Evolutionary conservation across 2,797 vertebrate species (phyloP).

Genomic region (Argyrosomus regius): DNA sequence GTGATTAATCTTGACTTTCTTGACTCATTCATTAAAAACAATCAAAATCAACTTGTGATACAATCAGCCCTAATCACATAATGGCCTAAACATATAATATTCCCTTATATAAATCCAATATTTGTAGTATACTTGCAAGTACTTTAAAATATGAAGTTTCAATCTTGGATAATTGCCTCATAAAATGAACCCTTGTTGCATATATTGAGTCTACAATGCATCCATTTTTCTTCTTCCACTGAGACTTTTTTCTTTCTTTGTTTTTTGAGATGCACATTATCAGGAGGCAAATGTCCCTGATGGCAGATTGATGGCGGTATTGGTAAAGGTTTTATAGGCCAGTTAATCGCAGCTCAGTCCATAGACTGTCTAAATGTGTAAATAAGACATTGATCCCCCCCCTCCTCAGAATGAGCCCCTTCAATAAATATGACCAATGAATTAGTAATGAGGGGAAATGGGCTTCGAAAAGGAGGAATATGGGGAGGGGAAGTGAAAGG

Average conservation of each 20-base stretch:
- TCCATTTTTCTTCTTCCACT: slow-evolving; percentile 16
- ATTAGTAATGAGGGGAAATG: slow-evolving; percentile 84
- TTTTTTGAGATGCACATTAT: slow-evolving; percentile 59
- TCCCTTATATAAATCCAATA: neutral
- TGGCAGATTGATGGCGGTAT: slow-evolving; percentile 71
- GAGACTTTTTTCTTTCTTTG: slow-evolving; percentile 31
- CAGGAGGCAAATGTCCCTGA: slow-evolving; percentile 57
- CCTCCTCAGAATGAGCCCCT: slow-evolving; percentile 56
- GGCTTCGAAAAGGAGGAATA: slow-evolving; percentile 65
- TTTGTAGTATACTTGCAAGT: neutral
- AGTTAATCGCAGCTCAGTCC: slow-evolving; percentile 75
- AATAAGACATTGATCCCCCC: slow-evolving; percentile 84
- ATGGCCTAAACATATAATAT: neutral
- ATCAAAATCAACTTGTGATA: neutral
- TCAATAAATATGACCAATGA: slow-evolving; percentile 84
- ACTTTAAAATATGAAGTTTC: slow-evolving; percentile 10
- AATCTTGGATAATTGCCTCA: slow-evolving; percentile 14
- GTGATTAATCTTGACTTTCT: neutral
- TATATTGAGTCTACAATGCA: neutral
- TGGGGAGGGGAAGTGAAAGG: neutral
- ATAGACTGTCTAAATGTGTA: slow-evolving; percentile 78
- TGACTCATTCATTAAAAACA: neutral
- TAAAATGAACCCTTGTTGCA: slow-evolving; percentile 7
- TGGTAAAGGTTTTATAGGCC: slow-evolving; percentile 76
- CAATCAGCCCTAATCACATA: neutral